phyloP scores from a whole-genome alignment of 35 echinoderm and acorn worm genomes.

The Heliocidaris erythrogramma region DNA sequence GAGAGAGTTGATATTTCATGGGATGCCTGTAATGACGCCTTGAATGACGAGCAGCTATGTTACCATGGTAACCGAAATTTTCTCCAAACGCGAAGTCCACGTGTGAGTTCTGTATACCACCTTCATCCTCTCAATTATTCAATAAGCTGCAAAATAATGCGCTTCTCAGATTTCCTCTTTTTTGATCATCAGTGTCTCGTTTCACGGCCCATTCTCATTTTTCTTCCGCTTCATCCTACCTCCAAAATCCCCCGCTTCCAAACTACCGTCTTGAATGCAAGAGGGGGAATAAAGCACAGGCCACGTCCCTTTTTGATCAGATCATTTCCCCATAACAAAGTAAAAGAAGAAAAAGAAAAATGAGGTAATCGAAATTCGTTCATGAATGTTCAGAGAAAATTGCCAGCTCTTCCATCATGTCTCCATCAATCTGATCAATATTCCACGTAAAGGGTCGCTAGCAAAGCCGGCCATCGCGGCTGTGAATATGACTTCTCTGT shows the following conservation, averaged over 20 bases:
- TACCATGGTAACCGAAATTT: neutral
- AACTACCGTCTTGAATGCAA: neutral
- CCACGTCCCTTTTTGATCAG: neutral
- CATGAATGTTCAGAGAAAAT: neutral
- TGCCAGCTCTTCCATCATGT: neutral
- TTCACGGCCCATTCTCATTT: neutral
- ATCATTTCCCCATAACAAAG: neutral
- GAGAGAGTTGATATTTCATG: neutral
- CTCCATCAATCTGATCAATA: too few species aligned
- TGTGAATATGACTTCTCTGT: too few species aligned
- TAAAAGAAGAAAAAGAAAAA: too few species aligned
- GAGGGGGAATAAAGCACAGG: neutral
- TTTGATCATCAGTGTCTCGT: slow-evolving; percentile 3
- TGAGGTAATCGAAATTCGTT: neutral
- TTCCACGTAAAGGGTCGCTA: too few species aligned
- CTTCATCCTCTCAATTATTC: slow-evolving; percentile 5
- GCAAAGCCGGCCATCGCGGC: too few species aligned
- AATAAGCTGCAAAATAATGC: slow-evolving; percentile 4
- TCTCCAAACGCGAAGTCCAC: neutral
- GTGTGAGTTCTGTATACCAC: neutral
- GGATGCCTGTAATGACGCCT: neutral
- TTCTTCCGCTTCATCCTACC: neutral
- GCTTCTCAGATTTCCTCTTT: neutral
- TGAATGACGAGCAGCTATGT: neutral
- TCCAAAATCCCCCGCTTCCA: neutral